Evolutionary conservation across 2,797 vertebrate species (phyloP).

Genomic region (Girardinus metallicus): DNA sequence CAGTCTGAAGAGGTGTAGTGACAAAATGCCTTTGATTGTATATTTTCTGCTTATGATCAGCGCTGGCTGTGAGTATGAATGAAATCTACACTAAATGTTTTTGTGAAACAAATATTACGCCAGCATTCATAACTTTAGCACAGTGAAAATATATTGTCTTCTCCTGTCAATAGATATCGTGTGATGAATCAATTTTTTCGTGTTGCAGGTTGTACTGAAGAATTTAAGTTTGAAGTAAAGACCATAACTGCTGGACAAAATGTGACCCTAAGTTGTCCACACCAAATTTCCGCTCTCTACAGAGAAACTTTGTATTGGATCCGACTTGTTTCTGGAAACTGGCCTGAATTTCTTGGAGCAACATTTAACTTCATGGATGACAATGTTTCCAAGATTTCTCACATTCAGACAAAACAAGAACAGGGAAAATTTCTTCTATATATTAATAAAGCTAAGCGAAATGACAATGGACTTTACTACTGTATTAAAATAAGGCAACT

Average conservation of each 20-base stretch:
- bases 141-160: not conserved
- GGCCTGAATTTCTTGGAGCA: constrained; percentile 31
- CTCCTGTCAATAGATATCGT: not conserved
- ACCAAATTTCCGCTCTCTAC: accelerated
- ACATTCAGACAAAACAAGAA: constrained; percentile 21
- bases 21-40: not conserved
- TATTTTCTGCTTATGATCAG: not conserved
- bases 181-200: not conserved
- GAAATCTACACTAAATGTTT: not conserved
- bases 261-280: constrained; percentile 24
- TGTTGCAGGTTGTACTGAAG: constrained; percentile 5
- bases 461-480: constrained; percentile 38
- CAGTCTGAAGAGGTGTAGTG: not conserved
- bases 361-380: not conserved
- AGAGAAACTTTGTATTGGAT: constrained; percentile 24
- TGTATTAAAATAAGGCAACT: not conserved
- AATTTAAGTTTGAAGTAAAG: not conserved
- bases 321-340: constrained; percentile 35
- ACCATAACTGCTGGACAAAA: constrained; percentile 24
- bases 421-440: constrained; percentile 10
- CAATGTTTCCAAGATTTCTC: accelerated
- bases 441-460: not conserved
- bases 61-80: not conserved
- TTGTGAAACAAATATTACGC: not conserved
- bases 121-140: not conserved